These are phyloP conservation scores for rabbit (Oryctolagus cuniculus) DNA, from an alignment of 2,113 vertebrate genomes.

Conservation along the genomic window mOryCun1.1 NC_091451.1:23692001-23692500, in stretches of 20 bases:
- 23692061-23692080: too few species aligned
- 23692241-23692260: not conserved
- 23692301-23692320: not conserved
- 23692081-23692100: too few species aligned
- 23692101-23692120: too few species aligned
- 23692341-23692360: conserved; percentile 6
- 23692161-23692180: not conserved
- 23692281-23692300: conserved; percentile 14
- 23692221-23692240: not conserved
- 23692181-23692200: not conserved
- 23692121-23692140: too few species aligned
- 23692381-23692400: not conserved
- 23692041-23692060: too few species aligned
- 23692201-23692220: not conserved
- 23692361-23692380: not conserved
- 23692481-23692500: not conserved
- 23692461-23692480: not conserved
- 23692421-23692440: conserved; percentile 25
- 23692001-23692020: too few species aligned
- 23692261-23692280: not conserved
- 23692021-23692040: too few species aligned
- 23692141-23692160: not conserved
- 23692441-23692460: conserved; percentile 8
- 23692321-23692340: conserved; percentile 16
- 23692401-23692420: conserved; percentile 37